These are phyloP conservation scores for Chirona hameri DNA, from an alignment of 2,888 invertebrate species.

Conservation along the genomic window DNA sequence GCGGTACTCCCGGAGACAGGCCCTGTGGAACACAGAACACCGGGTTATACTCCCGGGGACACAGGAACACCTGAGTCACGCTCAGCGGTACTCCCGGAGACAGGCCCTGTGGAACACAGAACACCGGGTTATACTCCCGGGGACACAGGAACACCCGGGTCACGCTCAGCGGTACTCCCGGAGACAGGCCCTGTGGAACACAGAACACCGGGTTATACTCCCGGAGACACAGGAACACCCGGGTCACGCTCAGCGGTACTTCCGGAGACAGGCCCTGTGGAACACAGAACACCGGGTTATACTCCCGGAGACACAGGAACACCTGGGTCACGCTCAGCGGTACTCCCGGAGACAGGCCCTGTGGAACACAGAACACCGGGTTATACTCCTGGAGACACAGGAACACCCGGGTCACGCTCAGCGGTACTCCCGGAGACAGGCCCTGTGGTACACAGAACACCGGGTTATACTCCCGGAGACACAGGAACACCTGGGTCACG, in stretches of 20 bases:
- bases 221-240: constrained; percentile 65
- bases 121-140: too few relatives aligned
- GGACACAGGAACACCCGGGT: constrained; percentile 64
- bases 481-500: constrained; percentile 61
- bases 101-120: not conserved
- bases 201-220: constrained; percentile 50
- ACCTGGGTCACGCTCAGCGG: constrained; percentile 59
- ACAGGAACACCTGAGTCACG: constrained; percentile 61
- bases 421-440: constrained; percentile 49
- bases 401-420: too few relatives aligned
- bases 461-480: constrained; percentile 48
- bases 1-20: constrained; percentile 48
- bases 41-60: too few relatives aligned
- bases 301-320: too few relatives aligned
- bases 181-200: constrained; percentile 37
- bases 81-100: constrained; percentile 51
- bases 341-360: constrained; percentile 43
- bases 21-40: not conserved
- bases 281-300: constrained; percentile 47
- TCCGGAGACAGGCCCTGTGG: constrained; percentile 41
- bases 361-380: constrained; percentile 46
- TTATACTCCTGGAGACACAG: too few relatives aligned
- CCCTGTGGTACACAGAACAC: not conserved
- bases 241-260: constrained; percentile 55
- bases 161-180: constrained; percentile 54